Evolutionary conservation across 2,797 vertebrate genomes (phyloP).

Genomic region (Cirrhinus mrigala): DNA sequence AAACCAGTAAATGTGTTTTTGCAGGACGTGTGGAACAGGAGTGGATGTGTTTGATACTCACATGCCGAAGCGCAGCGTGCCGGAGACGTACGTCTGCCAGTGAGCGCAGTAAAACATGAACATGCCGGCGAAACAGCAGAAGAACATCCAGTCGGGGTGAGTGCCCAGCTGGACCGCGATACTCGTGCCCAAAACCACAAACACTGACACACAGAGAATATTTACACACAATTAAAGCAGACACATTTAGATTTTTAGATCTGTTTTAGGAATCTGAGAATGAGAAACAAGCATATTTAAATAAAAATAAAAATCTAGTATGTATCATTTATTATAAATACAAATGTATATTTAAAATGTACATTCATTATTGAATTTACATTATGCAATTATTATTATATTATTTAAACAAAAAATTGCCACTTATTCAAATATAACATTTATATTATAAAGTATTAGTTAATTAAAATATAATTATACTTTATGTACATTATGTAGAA

Average conservation of each 20-base stretch:
- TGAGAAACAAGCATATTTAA: neutral
- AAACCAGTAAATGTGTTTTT: neutral
- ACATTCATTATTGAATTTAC: neutral
- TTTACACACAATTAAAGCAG: neutral
- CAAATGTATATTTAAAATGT: neutral
- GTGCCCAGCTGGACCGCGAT: constrained; percentile 97
- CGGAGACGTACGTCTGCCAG: constrained; percentile 99
- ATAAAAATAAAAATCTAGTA: no score
- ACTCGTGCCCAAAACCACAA: constrained; percentile 96
- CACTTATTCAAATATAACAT: neutral
- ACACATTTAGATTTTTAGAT: no score
- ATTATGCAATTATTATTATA: neutral
- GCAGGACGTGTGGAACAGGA: neutral
- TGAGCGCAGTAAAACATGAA: constrained; percentile 99
- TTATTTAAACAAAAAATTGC: neutral
- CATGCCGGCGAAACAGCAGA: constrained; percentile 98
- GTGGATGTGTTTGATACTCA: constrained; percentile 79
- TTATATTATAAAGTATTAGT: neutral
- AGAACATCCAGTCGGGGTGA: constrained; percentile 99
- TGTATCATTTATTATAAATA: neutral
- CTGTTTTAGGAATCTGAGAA: neutral
- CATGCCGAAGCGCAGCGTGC: constrained; percentile 96
- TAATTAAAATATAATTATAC: neutral
- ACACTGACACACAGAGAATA: constrained; percentile 79
- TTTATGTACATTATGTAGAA: neutral